These are phyloP conservation scores for Peromyscus aztecus DNA, from an alignment of 2,797 vertebrate genomes.

Conservation along the genomic window DNA sequence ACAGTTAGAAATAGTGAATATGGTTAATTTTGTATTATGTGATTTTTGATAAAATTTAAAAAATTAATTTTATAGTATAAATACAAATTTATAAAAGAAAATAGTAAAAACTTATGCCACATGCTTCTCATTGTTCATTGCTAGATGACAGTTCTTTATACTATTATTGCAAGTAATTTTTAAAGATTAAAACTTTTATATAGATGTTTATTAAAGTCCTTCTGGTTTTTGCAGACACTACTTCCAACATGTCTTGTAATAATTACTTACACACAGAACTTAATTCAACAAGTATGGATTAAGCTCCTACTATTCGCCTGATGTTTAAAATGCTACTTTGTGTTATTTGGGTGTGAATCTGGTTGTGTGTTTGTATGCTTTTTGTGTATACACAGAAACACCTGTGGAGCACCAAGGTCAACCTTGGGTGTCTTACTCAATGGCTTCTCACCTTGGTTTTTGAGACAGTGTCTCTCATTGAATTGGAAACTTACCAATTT, in stretches of 20 bases:
- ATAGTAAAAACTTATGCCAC: neutral
- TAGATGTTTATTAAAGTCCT: neutral
- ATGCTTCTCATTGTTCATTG: neutral
- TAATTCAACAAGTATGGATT: neutral
- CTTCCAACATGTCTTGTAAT: neutral
- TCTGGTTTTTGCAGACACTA: neutral
- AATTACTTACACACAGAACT: neutral
- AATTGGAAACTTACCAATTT: neutral
- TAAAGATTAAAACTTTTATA: neutral
- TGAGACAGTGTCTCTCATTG: neutral
- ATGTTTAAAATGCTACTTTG: constrained; percentile 6
- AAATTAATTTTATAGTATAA: neutral
- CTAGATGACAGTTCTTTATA: neutral
- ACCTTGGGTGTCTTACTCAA: neutral
- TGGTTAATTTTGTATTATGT: neutral
- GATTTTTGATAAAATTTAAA: neutral
- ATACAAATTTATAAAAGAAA: neutral
- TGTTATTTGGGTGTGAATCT: neutral
- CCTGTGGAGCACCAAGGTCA: neutral
- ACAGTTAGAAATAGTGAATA: neutral
- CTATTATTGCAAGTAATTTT: neutral
- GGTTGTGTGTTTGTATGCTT: neutral
- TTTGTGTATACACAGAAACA: neutral
- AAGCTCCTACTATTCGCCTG: neutral
- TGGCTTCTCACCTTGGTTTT: neutral